A percentile compares a stretch with the other conserved stretches of the same genome.
Conservation (phyloP, 2,888 invertebrate genomes). For the Lamproptera curius region DNA sequence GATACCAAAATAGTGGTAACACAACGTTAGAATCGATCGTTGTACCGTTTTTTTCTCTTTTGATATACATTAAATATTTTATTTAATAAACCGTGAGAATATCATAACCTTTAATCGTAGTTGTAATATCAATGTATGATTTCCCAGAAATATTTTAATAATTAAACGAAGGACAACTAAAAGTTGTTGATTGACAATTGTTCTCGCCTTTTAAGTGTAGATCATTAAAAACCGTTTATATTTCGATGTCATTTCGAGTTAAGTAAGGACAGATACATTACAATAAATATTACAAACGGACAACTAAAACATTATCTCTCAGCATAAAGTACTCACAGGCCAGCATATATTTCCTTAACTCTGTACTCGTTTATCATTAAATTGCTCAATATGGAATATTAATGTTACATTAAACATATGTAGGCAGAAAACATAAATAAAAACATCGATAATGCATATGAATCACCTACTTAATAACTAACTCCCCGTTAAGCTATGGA, state of each 20-base stretch:
- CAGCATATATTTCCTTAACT: constrained; percentile 3
- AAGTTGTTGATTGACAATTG: constrained; percentile 4
- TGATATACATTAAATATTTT: neutral
- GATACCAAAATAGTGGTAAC: too few relatives aligned
- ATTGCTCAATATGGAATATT: constrained; percentile 14
- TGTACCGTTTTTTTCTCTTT: too few relatives aligned
- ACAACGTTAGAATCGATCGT: too few relatives aligned
- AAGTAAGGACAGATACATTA: constrained; percentile 6
- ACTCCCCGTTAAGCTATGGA: constrained; percentile 25
- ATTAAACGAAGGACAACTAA: constrained; percentile 5
- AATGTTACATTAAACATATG: constrained; percentile 14
- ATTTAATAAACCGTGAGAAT: neutral
- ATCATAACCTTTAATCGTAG: constrained; percentile 3
- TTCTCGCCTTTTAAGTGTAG: constrained; percentile 3
- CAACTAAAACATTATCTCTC: constrained; percentile 2
- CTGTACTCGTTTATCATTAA: constrained; percentile 6
- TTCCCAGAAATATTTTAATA: constrained; percentile 6
- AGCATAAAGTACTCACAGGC: neutral
- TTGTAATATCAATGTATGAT: neutral
- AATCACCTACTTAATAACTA: constrained; percentile 41
- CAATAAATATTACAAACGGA: neutral
- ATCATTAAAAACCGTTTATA: neutral
- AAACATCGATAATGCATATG: constrained; percentile 43
- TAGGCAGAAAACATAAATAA: constrained; percentile 28
- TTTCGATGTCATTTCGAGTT: neutral